Conservation (phyloP, 2,113 vertebrate genomes). For the Leptocoma aspasia region DNA sequence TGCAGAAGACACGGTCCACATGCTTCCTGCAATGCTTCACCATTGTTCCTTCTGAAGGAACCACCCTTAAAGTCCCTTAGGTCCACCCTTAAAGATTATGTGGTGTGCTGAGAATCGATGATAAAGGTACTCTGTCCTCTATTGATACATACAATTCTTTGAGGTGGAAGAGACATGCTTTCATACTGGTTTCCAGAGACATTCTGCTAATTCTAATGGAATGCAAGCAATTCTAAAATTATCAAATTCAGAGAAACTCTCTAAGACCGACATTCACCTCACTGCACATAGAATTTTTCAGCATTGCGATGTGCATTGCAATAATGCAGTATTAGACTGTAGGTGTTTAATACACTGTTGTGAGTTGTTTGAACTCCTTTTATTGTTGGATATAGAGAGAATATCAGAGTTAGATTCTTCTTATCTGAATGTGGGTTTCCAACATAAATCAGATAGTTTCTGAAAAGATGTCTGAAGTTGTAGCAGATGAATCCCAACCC, state of each 20-base stretch:
- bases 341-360: not conserved
- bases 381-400: not conserved
- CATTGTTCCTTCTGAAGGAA: not conserved
- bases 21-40: not conserved
- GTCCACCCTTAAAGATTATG: not conserved
- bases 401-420: not conserved
- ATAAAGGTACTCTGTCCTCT: not conserved
- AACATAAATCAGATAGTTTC: not conserved
- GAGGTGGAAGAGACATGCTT: not conserved
- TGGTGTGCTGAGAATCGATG: rapidly evolving
- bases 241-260: not conserved
- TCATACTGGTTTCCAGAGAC: not conserved
- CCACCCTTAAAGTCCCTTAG: too few relatives aligned
- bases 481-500: not conserved
- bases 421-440: not conserved
- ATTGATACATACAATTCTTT: not conserved
- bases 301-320: not conserved
- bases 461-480: not conserved
- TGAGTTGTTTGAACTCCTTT: not conserved
- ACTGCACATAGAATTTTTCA: not conserved
- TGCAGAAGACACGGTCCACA: rapidly evolving
- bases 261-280: not conserved
- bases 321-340: not conserved
- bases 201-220: not conserved
- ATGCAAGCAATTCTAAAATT: not conserved